Base-by-base conservation (phyloP, 1,140 invertebrate species). In the Drosophila oshimai region DNA sequence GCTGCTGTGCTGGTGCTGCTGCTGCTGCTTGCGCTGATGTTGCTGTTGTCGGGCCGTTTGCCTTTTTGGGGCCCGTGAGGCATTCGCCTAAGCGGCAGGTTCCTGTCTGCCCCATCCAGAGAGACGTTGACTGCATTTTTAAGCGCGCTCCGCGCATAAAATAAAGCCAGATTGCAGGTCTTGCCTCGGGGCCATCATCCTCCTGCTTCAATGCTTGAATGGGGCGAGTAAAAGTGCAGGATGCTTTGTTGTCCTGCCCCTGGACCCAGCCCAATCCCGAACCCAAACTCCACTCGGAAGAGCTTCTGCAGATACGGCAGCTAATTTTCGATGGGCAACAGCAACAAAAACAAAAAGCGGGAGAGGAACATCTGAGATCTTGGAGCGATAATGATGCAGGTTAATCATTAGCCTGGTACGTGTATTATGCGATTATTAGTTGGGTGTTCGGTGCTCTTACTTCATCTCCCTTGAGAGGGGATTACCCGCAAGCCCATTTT, bases 231-330 rank as follows among this genome's bases (percentile, higher is more conserved):
- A 77, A 87, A 81, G 83, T 86, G 81, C 81, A 86, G 81, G 83
- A 87, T 86, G 81, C 81, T 76, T 74, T 87, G 76, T 87, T 68
- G 80, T 86, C 81, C 80, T 86, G 72, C 67, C 71, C 71, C 58
- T 49, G 70, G 36, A 58, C 46, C 34, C 24, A 31, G 41, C 67
- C 65, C 45, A 46, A 28, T 36, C 46, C 39, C 26, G 51, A 26
- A 22, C 39, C 20, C 26, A 29, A 20, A 20, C 50, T 22, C 50
- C 37, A 44, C 17, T 74, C 75, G 75, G 68, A 89, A 89, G 86
- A 84, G 86, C 86, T 89, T 89, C 86, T 89, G 86, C 86, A 89
- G 79, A 84, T 80, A 89, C 84, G 88, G 84, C 76, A 89, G 86
- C 86, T 89, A 89, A 89, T 87, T 87, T 88, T 67, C 74, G 83